These are phyloP conservation scores for Lagodon rhomboides DNA, from an alignment of 2,797 vertebrate species.

Conservation along the genomic window DNA sequence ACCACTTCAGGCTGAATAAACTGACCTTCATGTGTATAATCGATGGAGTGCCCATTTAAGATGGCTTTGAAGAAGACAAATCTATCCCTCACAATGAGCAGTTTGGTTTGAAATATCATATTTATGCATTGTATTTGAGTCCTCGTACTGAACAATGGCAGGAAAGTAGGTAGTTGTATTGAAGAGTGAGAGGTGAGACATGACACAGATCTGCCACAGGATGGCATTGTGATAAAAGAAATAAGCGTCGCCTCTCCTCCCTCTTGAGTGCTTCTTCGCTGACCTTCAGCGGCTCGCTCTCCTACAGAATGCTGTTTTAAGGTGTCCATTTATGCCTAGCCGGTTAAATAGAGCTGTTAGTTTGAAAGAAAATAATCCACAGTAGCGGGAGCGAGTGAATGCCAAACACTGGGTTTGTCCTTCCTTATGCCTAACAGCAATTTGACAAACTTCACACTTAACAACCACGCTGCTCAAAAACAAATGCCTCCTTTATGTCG, in stretches of 20 bases:
- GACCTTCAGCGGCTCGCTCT: constrained; percentile 66
- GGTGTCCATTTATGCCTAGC: constrained; percentile 54
- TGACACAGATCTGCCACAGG: constrained; percentile 70
- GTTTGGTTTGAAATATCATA: background rate
- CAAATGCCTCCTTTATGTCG: constrained; percentile 45
- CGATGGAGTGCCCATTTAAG: background rate
- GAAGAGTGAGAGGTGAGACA: background rate
- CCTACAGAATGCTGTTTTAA: constrained; percentile 59
- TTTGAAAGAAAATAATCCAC: constrained; percentile 56
- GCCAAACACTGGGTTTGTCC: constrained; percentile 65
- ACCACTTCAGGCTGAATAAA: constrained; percentile 3
- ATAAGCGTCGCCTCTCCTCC: constrained; percentile 11
- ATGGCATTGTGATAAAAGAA: constrained; percentile 77
- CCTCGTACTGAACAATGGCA: background rate
- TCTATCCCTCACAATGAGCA: background rate
- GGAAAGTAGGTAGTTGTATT: background rate
- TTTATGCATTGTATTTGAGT: background rate
- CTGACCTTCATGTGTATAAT: background rate
- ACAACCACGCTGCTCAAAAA: constrained; percentile 40
- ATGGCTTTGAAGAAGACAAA: background rate
- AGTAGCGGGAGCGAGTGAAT: constrained; percentile 53
- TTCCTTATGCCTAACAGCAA: constrained; percentile 57
- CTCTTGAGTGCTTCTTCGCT: constrained; percentile 29
- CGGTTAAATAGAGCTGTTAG: constrained; percentile 66
- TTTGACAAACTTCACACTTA: constrained; percentile 55